Conservation (phyloP, 2,113 vertebrate species). For the Synchiropus splendidus region DNA sequence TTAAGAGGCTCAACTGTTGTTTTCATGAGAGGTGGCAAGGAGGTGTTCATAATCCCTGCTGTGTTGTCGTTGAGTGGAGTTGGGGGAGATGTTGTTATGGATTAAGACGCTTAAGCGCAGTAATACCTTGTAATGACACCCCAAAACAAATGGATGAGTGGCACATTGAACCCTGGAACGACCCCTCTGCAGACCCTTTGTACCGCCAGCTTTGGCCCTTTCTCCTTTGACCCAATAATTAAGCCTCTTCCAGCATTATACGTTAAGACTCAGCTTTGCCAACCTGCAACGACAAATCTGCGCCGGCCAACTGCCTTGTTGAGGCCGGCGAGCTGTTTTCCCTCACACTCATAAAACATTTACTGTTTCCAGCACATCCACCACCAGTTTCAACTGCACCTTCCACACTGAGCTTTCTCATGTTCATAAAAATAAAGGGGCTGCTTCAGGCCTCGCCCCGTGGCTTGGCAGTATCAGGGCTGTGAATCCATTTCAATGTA, state of each 20-base stretch:
- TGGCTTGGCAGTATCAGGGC: accelerated
- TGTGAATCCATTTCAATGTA: background rate
- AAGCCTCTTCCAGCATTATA: conserved; percentile 44
- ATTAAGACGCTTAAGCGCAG: conserved; percentile 3
- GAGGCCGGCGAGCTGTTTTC: no score
- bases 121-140: conserved; percentile 4
- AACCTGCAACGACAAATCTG: conserved; percentile 38
- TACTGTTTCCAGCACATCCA: no score
- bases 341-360: no score
- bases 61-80: background rate
- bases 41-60: background rate
- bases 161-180: conserved; percentile 17
- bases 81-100: conserved; percentile 1
- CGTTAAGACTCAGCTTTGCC: no score
- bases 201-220: conserved; percentile 9
- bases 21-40: background rate
- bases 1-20: no score
- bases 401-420: conserved; percentile 1
- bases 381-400: background rate
- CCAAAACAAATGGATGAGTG: conserved; percentile 17
- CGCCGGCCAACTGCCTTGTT: no score
- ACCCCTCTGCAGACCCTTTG: conserved; percentile 6
- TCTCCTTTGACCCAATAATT: conserved; percentile 53
- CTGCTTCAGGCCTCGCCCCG: no score
- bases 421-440: no score